Conservation (phyloP, 2,888 invertebrate genomes). For the Cheilosia scutellata region DNA sequence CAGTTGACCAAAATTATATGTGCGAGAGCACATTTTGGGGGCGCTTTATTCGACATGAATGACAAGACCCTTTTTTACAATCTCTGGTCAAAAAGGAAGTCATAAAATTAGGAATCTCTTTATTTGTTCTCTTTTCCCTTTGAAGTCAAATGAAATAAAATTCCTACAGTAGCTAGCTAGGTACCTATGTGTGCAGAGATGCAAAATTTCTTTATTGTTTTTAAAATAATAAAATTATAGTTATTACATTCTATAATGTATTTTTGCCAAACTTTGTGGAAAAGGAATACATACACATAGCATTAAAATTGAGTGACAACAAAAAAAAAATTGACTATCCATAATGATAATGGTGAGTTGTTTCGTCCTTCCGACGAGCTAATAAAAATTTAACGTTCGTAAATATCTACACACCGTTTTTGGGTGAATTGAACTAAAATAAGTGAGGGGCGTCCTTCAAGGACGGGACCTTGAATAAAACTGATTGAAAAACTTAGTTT, state of each 20-base stretch:
- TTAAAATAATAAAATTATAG: constrained; percentile 55
- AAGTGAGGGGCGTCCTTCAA: not conserved
- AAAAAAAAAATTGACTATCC: constrained; percentile 17
- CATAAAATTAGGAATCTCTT: constrained; percentile 64
- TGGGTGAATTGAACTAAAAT: constrained; percentile 25
- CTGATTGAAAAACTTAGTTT: constrained; percentile 56
- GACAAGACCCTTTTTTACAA: constrained; percentile 50
- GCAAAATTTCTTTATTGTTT: constrained; percentile 61
- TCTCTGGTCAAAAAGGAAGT: constrained; percentile 44
- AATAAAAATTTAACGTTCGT: constrained; percentile 41
- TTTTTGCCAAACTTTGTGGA: constrained; percentile 42
- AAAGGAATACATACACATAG: not conserved
- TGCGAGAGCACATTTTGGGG: constrained; percentile 27
- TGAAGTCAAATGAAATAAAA: constrained; percentile 17
- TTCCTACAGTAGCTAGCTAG: constrained; percentile 9
- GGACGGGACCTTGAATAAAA: constrained; percentile 10
- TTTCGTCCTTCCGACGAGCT: constrained; percentile 14
- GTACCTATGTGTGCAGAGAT: constrained; percentile 34
- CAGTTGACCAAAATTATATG: constrained; percentile 38
- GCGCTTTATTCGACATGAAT: constrained; percentile 45
- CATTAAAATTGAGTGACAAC: constrained; percentile 25
- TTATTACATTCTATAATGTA: constrained; percentile 14
- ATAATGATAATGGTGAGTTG: too few species aligned
- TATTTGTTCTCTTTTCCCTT: constrained; percentile 21
- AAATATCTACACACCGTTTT: constrained; percentile 29